These are phyloP conservation scores for Aldrovandia affinis DNA, from an alignment of 2,797 vertebrate genomes.

Conservation along the genomic window DNA sequence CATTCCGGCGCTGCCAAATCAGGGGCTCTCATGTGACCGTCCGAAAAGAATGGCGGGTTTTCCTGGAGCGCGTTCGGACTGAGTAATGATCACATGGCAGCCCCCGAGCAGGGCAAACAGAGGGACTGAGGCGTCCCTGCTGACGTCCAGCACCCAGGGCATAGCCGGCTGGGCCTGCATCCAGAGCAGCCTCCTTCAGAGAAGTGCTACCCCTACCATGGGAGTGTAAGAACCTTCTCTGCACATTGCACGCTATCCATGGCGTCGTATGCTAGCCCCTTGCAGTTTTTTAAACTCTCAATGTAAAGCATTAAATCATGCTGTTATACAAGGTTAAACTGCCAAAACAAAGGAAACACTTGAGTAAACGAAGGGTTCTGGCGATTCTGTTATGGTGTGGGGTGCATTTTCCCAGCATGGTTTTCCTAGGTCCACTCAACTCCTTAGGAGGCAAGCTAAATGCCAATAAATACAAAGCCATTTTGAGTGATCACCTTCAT, in stretches of 20 bases:
- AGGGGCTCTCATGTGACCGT: not conserved
- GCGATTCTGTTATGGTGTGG: no score
- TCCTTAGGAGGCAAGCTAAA: no score
- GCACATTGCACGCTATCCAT: no score
- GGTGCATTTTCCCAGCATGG: no score
- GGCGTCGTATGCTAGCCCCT: no score
- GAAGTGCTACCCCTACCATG: not conserved
- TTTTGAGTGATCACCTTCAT: no score
- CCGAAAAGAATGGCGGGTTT: not conserved
- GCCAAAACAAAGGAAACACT: no score
- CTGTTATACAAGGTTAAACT: no score
- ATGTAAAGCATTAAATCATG: no score
- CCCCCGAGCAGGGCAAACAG: not conserved
- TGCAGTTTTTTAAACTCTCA: not conserved
- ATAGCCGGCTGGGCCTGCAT: not conserved
- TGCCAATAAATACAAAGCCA: no score
- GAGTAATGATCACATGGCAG: conserved; percentile 1
- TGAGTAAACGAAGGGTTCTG: no score
- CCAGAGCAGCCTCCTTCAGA: not conserved
- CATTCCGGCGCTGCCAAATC: not conserved
- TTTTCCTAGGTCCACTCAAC: no score
- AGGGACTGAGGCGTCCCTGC: not conserved
- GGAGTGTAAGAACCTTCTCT: not conserved
- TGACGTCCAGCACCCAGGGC: not conserved
- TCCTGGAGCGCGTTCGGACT: not conserved